Base-by-base conservation (phyloP, 2,888 invertebrate genomes). In the Lepeophtheirus nordmannii region DNA sequence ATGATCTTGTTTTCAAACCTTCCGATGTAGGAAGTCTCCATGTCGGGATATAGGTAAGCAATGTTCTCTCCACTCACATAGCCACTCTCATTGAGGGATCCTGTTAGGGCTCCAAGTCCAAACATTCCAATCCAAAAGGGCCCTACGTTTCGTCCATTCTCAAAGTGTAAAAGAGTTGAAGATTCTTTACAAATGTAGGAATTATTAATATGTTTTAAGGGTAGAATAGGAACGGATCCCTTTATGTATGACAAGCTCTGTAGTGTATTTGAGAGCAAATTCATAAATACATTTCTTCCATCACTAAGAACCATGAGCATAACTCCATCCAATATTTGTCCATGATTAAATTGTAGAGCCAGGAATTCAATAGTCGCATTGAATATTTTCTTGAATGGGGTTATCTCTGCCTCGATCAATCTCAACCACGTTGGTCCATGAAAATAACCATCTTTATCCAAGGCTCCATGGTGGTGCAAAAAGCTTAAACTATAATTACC, bases 61-160 rank as follows among this genome's bases (percentile, higher is more conserved):
- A 60, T 20, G 14, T 22, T 10, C 17, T 60, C 60, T 17, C 60
- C 60, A 10, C 22, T 30, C 10, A 60, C 30, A 30, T 60, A 17
- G 1, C 60, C 60, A 11, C 11, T 17, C 17, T 17, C 30, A 22
- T 60, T 23, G 10, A 60, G 39, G 5, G 17, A 11, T 30, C 60
- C 60, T 17, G 30, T 37, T 2, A 60, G 60, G 37, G 39, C 17
- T 10, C 60, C 60, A 23, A 30, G 37, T 17, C 60, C 60, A 60
- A 60, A 37, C 60, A 60, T 60, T 30, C n/a, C 39, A 30, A 22
- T 22, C 60, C 60, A 60, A 60, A 60, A 30, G 7, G 60, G 60
- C 12, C 60, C 37, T 1, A 10, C 11, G 11, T 17, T 38, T 60
- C 39, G 7, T 37, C 60, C 60, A 37, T 14, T 60, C 39, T 60